phyloP scores from a whole-genome alignment of 2,888 invertebrate genomes.

The Gymnocheta viridis region DNA sequence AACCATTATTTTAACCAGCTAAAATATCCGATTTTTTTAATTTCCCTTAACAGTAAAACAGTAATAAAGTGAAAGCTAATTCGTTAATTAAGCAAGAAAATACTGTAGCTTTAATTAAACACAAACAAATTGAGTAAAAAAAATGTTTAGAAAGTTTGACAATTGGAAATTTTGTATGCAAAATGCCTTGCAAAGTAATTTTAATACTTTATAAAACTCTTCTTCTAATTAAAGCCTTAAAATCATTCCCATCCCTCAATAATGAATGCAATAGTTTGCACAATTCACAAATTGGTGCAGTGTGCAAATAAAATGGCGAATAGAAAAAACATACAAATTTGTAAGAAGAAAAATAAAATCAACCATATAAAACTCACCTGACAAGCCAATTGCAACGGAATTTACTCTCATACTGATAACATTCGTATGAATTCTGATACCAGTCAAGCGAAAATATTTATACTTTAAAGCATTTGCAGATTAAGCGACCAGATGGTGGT shows the following conservation, averaged over 20 bases:
- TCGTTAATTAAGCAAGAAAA: no score
- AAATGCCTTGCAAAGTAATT: no score
- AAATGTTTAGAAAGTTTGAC: no score
- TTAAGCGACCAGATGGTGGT: constrained; percentile 41
- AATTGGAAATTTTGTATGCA: no score
- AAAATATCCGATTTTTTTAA: no score
- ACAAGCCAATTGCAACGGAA: constrained; percentile 76
- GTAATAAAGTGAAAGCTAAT: no score
- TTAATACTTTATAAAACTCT: not conserved
- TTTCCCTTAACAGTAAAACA: no score
- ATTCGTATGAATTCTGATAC: constrained; percentile 74
- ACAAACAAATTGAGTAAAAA: no score
- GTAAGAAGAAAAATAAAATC: not conserved
- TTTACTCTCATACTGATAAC: constrained; percentile 77
- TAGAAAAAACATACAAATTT: not conserved
- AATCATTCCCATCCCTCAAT: no score
- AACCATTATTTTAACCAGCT: no score
- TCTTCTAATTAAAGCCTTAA: not conserved
- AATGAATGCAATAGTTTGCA: constrained; percentile 1
- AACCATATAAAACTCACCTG: constrained; percentile 69
- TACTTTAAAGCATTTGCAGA: constrained; percentile 66
- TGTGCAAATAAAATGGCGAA: not conserved
- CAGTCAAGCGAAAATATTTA: constrained; percentile 73
- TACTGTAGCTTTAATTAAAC: no score
- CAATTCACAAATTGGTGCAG: not conserved